Base-by-base conservation (phyloP, 2,888 invertebrate genomes). In the Emmelina monodactyla region DNA sequence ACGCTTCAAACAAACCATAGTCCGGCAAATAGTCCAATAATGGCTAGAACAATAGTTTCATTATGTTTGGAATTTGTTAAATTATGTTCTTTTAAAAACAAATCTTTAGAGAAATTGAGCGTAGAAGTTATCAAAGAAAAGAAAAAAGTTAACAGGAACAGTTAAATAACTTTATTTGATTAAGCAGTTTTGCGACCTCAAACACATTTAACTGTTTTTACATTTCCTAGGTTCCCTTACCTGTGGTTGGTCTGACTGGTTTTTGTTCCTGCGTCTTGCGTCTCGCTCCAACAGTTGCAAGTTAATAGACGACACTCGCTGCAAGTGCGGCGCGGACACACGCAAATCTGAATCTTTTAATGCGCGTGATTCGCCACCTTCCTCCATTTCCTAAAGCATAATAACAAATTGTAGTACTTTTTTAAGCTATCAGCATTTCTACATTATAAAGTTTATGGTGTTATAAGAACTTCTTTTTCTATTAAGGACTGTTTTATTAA, bases 1-100 rank as follows among this genome's bases (percentile, higher is more conserved):
- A 94, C 0, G 98, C 97, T 70, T 99, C 98, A 69, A 99, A 99
- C 34, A 99, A 71, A 0, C 95, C 95, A 56, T 93, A 94, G 69
- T 94, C 94, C 0, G 93, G 93, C 91, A 94, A 91, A 59, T 93
- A 92, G 61, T 93, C 92, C 41, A 88, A 64, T 43, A 83, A 54
- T 7, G 81, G 80, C 69, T 82, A 55, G 10, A 22, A 40, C 29
- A 42, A 42, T 19, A n/a, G n/a, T n/a, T n/a, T n/a, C n/a, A n/a
- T n/a, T n/a, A n/a, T n/a, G n/a, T n/a, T n/a, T 7, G 25, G n/a
- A 10, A 32, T 14, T n/a, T 10, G 7, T 29, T 19, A 10, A 14
- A 34, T 9, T 29, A 13, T 15, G 6, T 19, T 6, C 19, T 19
- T 19, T 19, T 19, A 9, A 19, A 29, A 22, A 11, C n/a, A 34